Evolutionary conservation across 2,113 vertebrate genomes (phyloP), one percentile per base, ranked within the genome.

Genomic region (Dolichotis patagonum): DNA sequence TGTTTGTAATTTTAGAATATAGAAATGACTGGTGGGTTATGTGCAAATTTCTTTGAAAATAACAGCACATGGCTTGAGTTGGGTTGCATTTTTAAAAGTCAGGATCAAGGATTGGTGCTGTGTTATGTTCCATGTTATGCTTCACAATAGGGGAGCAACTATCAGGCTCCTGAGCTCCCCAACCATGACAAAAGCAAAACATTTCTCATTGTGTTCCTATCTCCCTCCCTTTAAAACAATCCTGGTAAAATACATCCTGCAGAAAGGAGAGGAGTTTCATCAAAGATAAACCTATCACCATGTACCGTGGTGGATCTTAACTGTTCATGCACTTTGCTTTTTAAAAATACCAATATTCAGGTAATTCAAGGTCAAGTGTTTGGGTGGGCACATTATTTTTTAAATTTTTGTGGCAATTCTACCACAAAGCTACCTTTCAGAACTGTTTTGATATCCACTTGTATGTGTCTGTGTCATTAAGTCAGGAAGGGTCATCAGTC

Each of bases 1-100:
- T 6, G 24, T 75, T 97, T 85, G 32, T 86, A 93, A 91, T 84
- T 96, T 94, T 96, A 90, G 84, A 88, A 95, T 84, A 96, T 83
- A 85, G 95, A 71, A 90, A 32, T 96, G 71, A 90, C 95, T 97
- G 60, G 71, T 77, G 93, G 35, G 69, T 41, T 96, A 26, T 88
- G 56, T 90, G 85, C 54, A 87, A 52, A 96, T 41, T 90, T 81
- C 85, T 96, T 83, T 73, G 86, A 52, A 96, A 98, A 96, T 65
- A 65, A 89, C 62, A 96, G 38, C 54, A 65, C 38, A 35, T 24
- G 49, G 65, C 41, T 94, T 84, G 58, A 96, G n/a, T 17, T 97
- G 28, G 5, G 87, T 56, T 97, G 32, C 91, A 88, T 98, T 93
- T 96, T 58, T 75, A 84, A 77, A 78, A 97, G 32, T 88, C 77